Evolutionary conservation across 2,797 vertebrate genomes (phyloP).

Genomic region (Labeo calbasu): DNA sequence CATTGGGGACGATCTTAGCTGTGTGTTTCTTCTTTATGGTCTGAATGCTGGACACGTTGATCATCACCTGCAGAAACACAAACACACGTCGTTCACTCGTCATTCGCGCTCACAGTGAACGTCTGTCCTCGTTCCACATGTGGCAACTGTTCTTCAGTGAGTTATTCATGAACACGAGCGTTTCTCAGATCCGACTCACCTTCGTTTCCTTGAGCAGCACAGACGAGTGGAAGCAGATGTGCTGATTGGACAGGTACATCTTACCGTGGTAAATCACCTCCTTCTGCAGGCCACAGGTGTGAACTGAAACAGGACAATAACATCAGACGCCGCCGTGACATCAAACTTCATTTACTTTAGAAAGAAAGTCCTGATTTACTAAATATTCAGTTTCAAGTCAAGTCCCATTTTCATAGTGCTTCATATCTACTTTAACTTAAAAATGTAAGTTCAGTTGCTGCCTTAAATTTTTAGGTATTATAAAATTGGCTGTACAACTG

Average conservation of each 20-base stretch:
- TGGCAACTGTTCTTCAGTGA: neutral
- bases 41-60: constrained; percentile 69
- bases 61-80: constrained; percentile 70
- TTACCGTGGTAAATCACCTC: constrained; percentile 85
- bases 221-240: constrained; percentile 82
- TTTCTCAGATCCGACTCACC: constrained; percentile 68
- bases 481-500: neutral
- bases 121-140: neutral
- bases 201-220: constrained; percentile 86
- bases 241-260: constrained; percentile 78
- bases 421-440: neutral
- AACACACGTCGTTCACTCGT: too few relatives aligned
- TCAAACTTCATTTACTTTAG: neutral
- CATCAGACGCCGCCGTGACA: neutral
- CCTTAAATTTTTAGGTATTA: neutral
- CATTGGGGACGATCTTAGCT: constrained; percentile 77
- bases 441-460: neutral
- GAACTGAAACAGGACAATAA: constrained; percentile 68
- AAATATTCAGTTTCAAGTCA: too few relatives aligned
- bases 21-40: constrained; percentile 82
- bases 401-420: too few relatives aligned
- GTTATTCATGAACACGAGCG: neutral
- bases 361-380: neutral
- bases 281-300: constrained; percentile 83
- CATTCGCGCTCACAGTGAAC: neutral